Evolutionary conservation across 2,888 invertebrate genomes (phyloP).

Genomic region (Sialis lutaria): DNA sequence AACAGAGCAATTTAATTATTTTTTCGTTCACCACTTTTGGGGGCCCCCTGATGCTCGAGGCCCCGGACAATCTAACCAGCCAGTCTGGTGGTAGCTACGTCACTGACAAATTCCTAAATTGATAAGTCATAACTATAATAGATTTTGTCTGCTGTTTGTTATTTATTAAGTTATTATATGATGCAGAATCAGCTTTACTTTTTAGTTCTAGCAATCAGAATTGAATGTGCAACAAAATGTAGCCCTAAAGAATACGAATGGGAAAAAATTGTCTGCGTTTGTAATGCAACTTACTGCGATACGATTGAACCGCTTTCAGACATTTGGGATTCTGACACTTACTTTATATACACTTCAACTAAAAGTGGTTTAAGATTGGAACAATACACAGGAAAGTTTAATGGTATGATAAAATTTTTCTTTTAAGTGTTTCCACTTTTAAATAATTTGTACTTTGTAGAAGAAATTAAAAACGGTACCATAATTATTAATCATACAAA

Average conservation of each 20-base stretch:
- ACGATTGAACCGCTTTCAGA: slow-evolving; percentile 34
- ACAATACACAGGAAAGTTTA: not conserved
- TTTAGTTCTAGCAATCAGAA: too few species aligned
- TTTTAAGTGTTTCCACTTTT: not conserved
- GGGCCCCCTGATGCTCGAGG: too few species aligned
- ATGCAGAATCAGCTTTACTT: too few species aligned
- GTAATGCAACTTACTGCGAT: slow-evolving; percentile 53
- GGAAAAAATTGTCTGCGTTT: slow-evolving; percentile 43
- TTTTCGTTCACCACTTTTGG: too few species aligned
- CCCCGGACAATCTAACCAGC: too few species aligned
- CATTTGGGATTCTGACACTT: slow-evolving; percentile 23
- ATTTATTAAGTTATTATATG: too few species aligned
- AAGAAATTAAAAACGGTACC: slow-evolving; percentile 1
- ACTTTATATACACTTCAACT: slow-evolving; percentile 36
- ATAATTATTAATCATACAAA: slow-evolving; percentile 7
- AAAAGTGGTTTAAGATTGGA: slow-evolving; percentile 37
- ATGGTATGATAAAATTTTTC: not conserved
- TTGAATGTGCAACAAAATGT: too few species aligned
- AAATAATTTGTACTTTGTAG: not conserved
- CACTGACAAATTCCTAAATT: too few species aligned
- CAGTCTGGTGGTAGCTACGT: too few species aligned
- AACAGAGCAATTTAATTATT: too few species aligned
- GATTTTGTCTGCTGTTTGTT: too few species aligned
- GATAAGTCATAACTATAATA: too few species aligned
- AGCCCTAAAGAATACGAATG: slow-evolving; percentile 14